Conservation (phyloP, 1,140 invertebrate genomes). For the Ips typographus region DNA sequence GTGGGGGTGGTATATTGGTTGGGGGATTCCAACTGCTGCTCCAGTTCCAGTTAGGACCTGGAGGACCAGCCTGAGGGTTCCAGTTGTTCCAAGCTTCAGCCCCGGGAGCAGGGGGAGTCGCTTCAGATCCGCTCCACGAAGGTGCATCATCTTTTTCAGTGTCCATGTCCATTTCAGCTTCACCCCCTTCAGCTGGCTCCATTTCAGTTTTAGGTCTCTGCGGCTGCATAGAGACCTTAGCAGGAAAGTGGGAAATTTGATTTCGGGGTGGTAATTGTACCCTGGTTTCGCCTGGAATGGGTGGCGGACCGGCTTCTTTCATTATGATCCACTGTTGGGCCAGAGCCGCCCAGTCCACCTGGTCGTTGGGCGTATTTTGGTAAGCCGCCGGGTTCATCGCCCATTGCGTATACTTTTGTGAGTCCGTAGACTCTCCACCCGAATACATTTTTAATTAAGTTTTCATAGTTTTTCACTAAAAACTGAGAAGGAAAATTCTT, state of each 20-base stretch:
- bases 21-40: conserved; percentile 53
- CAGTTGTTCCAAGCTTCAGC: conserved; percentile 44
- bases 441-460: conserved; percentile 42
- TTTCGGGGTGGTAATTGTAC: conserved; percentile 41
- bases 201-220: neutral
- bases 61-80: conserved; percentile 40
- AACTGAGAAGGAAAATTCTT: no score
- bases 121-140: conserved; percentile 40
- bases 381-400: conserved; percentile 68
- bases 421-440: conserved; percentile 49
- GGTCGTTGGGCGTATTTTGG: conserved; percentile 57
- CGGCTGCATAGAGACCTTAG: neutral
- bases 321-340: conserved; percentile 98
- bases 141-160: conserved; percentile 61
- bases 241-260: neutral
- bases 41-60: conserved; percentile 54
- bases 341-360: conserved; percentile 92
- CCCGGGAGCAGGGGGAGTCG: conserved; percentile 44
- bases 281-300: conserved; percentile 51
- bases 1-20: conserved; percentile 50
- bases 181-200: conserved; percentile 64
- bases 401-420: conserved; percentile 68
- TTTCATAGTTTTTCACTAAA: no score
- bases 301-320: conserved; percentile 73
- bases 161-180: conserved; percentile 84